Percentiles rank a stretch among this genome's conserved stretches.
Conservation (phyloP, 2,113 vertebrate genomes). For the Myodes glareolus region DNA sequence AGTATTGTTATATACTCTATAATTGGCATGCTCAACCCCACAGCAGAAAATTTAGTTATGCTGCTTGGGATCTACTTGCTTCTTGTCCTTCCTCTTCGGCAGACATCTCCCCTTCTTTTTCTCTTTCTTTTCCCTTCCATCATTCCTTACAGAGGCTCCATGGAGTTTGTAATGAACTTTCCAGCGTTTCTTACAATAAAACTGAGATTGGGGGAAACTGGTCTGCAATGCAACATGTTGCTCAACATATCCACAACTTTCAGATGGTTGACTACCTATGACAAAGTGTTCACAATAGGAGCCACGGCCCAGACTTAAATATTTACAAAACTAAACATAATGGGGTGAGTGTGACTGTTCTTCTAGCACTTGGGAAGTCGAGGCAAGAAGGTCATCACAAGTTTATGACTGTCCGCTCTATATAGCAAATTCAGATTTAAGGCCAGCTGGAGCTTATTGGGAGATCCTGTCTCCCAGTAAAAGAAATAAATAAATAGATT, state of each 20-base stretch:
- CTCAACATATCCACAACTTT: not conserved
- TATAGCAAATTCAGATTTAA: not conserved
- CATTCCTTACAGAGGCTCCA: not conserved
- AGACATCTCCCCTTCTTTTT: not conserved
- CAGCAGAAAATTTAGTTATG: not conserved
- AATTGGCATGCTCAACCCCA: not conserved
- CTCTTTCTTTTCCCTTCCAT: not conserved
- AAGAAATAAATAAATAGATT: not conserved
- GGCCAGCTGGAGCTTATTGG: not conserved
- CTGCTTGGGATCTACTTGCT: not conserved
- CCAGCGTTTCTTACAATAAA: not conserved
- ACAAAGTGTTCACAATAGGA: not conserved
- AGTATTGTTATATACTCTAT: not conserved
- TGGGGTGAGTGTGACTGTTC: not conserved
- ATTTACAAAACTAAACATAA: not conserved
- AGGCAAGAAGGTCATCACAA: not conserved
- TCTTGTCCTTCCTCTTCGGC: not conserved
- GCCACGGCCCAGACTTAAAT: not conserved
- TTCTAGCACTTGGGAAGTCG: not conserved
- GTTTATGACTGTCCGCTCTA: not conserved
- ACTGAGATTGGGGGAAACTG: not conserved
- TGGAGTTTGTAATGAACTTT: not conserved
- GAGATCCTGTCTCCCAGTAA: not conserved
- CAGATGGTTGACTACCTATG: not conserved
- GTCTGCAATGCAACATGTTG: not conserved